These are phyloP conservation scores for Cephalopachus bancanus DNA, from an alignment of 2,797 vertebrate species.

Conservation along the genomic window DNA sequence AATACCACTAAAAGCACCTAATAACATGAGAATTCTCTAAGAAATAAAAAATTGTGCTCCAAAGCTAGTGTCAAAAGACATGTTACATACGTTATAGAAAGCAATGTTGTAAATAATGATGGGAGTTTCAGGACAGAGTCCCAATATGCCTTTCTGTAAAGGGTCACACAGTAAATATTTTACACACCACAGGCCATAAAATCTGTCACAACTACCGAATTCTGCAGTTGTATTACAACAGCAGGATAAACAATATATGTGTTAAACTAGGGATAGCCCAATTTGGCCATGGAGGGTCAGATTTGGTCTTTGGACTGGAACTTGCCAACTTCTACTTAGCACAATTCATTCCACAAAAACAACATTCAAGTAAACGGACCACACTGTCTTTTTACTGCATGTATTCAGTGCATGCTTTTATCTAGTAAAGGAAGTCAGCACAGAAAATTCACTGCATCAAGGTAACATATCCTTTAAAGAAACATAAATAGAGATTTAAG, in stretches of 20 bases:
- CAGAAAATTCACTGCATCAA: slow-evolving; percentile 24
- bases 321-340: not conserved
- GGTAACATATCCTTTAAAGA: not conserved
- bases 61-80: not conserved
- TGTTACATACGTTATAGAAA: not conserved
- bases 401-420: not conserved
- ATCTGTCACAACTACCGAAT: not conserved
- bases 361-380: not conserved
- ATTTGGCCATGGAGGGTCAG: not conserved
- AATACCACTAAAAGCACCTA: not conserved
- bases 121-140: not conserved
- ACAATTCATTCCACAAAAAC: not conserved
- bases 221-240: not conserved
- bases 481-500: not conserved
- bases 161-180: not conserved
- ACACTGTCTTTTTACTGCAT: not conserved
- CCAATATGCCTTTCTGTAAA: not conserved
- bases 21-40: slow-evolving; percentile 9
- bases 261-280: not conserved
- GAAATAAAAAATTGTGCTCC: not conserved
- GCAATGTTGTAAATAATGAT: not conserved
- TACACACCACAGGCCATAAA: fast-evolving
- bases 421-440: slow-evolving; percentile 26
- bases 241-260: not conserved
- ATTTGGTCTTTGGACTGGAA: not conserved